Evolutionary conservation across 2,888 invertebrate species (phyloP).

Genomic region (Oscheius sp.): DNA sequence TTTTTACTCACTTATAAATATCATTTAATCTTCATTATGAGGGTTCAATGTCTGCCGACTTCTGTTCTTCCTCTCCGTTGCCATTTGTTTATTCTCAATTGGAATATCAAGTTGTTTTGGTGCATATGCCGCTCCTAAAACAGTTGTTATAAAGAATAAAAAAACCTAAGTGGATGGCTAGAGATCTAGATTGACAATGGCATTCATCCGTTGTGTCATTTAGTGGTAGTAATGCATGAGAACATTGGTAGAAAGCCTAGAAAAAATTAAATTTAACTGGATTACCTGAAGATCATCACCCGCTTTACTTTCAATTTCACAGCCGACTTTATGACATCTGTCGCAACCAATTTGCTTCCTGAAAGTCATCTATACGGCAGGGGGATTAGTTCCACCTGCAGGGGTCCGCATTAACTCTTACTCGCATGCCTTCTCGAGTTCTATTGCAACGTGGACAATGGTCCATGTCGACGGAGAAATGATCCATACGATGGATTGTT

Average conservation of each 20-base stretch:
- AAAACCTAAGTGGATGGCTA: conserved; percentile 45
- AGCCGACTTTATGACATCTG: conserved; percentile 61
- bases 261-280: background rate
- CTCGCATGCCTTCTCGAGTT: conserved; percentile 60
- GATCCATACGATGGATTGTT: conserved; percentile 67
- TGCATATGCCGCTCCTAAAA: conserved; percentile 26
- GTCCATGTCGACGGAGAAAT: conserved; percentile 64
- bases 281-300: conserved; percentile 49
- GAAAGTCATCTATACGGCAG: conserved; percentile 21
- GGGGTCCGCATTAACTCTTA: conserved; percentile 63
- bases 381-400: conserved; percentile 54
- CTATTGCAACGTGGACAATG: conserved; percentile 65
- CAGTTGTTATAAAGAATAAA: too few relatives aligned
- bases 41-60: conserved; percentile 15
- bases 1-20: background rate
- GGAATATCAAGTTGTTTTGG: conserved; percentile 12
- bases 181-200: conserved; percentile 57
- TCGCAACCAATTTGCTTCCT: conserved; percentile 69
- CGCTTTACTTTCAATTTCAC: conserved; percentile 57
- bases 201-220: conserved; percentile 66
- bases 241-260: conserved; percentile 64
- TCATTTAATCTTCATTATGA: conserved; percentile 9
- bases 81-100: background rate
- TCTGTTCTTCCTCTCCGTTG: conserved; percentile 3
- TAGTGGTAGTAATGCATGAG: conserved; percentile 63